These are phyloP conservation scores for Buathra laborator DNA, from an alignment of 2,888 invertebrate species.

Conservation along the genomic window DNA sequence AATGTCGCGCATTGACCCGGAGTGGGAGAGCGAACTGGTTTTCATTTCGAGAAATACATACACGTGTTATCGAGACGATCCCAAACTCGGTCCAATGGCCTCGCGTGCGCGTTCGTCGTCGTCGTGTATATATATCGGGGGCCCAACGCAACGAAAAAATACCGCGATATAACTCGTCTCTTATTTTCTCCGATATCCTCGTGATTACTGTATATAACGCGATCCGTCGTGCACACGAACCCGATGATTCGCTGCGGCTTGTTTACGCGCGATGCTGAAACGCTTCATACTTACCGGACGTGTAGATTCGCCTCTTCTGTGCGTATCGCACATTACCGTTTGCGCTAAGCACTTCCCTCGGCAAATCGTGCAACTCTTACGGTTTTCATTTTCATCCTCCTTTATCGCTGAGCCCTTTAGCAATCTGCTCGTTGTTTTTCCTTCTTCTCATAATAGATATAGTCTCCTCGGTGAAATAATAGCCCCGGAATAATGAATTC, in stretches of 20 bases:
- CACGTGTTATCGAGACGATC: conserved; percentile 57
- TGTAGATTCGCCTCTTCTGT: no score
- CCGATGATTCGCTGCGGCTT: conserved; percentile 19
- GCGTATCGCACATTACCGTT: not conserved
- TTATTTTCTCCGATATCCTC: not conserved
- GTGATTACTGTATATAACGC: not conserved
- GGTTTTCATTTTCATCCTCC: conserved; percentile 57
- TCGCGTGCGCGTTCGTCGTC: not conserved
- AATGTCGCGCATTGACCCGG: conserved; percentile 7
- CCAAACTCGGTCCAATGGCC: conserved; percentile 31
- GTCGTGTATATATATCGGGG: no score
- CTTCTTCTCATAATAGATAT: conserved; percentile 32
- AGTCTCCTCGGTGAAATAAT: conserved; percentile 39
- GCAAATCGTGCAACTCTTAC: conserved; percentile 39
- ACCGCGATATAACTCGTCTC: not conserved
- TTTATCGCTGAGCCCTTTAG: conserved; percentile 30
- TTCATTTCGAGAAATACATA: conserved; percentile 63
- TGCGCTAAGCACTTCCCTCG: conserved; percentile 6
- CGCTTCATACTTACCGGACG: not conserved
- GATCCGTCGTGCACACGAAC: not conserved
- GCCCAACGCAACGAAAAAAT: not conserved
- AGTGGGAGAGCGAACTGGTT: conserved; percentile 54
- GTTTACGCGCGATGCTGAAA: not conserved
- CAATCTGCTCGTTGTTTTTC: conserved; percentile 9
- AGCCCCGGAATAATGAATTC: conserved; percentile 52